Conservation (phyloP, 2,113 vertebrate species). For the Cyanocitta stelleri region DNA sequence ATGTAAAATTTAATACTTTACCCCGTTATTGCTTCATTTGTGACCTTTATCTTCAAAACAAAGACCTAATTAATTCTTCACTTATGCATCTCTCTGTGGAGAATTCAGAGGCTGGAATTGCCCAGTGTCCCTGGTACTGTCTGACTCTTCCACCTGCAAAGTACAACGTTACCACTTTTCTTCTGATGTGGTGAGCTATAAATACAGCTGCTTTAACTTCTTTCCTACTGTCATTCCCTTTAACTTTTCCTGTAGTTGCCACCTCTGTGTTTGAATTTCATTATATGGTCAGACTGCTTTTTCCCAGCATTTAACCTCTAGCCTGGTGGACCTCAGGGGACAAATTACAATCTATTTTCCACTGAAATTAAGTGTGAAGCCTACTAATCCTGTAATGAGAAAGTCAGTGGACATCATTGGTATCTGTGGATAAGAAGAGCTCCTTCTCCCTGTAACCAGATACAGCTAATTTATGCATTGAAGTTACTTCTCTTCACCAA, state of each 20-base stretch:
- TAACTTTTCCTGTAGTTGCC: background rate
- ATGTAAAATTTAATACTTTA: background rate
- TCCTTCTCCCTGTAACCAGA: background rate
- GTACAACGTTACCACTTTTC: background rate
- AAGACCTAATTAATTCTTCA: background rate
- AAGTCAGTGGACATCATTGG: background rate
- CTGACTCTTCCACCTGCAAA: background rate
- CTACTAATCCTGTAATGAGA: background rate
- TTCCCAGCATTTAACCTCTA: conserved; percentile 5
- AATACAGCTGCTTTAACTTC: background rate
- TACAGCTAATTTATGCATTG: background rate
- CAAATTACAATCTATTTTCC: background rate
- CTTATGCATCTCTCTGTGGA: background rate
- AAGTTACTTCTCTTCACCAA: background rate
- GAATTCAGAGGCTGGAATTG: background rate
- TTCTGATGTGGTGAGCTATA: background rate
- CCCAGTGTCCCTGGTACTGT: background rate
- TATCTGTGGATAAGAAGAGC: background rate
- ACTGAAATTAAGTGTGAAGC: conserved; percentile 17
- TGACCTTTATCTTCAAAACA: background rate
- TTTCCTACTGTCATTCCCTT: background rate
- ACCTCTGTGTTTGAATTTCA: background rate
- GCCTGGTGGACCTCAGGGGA: background rate
- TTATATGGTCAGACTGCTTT: background rate
- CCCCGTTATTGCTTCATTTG: background rate